phyloP scores from a whole-genome alignment of 2,113 vertebrate species.

The Ondatra zibethicus region DNA sequence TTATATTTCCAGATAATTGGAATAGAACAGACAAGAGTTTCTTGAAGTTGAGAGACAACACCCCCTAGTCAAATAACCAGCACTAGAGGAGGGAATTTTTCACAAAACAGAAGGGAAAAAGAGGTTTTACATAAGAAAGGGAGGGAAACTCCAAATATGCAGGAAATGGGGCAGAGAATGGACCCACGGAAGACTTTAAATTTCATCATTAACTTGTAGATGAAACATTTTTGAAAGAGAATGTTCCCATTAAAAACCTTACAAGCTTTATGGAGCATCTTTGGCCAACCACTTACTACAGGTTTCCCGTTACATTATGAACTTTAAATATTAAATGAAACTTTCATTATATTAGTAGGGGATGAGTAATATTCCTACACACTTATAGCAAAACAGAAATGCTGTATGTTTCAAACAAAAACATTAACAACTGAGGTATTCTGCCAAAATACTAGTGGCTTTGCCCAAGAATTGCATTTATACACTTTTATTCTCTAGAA shows the following conservation, averaged over 20 bases:
- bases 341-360: not conserved
- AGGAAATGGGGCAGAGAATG: not conserved
- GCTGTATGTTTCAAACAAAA: not conserved
- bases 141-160: not conserved
- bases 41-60: not conserved
- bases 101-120: not conserved
- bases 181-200: not conserved
- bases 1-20: not conserved
- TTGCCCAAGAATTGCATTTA: not conserved
- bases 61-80: not conserved
- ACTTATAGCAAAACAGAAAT: slow-evolving; percentile 1
- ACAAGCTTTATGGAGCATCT: not conserved
- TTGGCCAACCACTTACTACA: not conserved
- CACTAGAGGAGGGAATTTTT: not conserved
- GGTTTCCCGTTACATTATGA: not conserved
- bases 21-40: not conserved
- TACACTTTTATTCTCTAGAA: not conserved
- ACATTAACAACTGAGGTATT: not conserved
- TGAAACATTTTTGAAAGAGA: not conserved
- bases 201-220: not conserved
- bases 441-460: slow-evolving; percentile 9
- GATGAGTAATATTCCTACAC: slow-evolving; percentile 11
- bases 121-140: not conserved
- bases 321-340: slow-evolving; percentile 2
- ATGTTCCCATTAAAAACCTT: not conserved